These are phyloP conservation scores for Coregonus suidteri DNA, from an alignment of 2,797 vertebrate species.

Conservation along the genomic window DNA sequence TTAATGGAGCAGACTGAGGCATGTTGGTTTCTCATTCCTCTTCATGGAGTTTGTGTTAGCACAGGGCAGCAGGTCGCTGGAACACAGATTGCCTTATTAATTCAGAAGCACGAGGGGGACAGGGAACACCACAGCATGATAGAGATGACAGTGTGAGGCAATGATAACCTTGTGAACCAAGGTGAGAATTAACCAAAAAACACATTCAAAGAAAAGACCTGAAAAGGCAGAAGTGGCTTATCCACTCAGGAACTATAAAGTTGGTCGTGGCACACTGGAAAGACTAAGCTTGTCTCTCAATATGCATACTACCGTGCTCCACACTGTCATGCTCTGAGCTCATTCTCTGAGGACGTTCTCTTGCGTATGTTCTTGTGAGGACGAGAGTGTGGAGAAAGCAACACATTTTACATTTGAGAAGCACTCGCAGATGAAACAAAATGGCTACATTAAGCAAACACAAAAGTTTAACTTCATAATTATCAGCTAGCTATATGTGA, in stretches of 20 bases:
- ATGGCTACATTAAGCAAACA: too few relatives aligned
- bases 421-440: too few relatives aligned
- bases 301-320: neutral
- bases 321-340: too few relatives aligned
- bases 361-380: too few relatives aligned
- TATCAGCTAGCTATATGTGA: too few relatives aligned
- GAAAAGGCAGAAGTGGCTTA: neutral
- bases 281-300: neutral
- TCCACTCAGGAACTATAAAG: neutral
- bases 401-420: too few relatives aligned
- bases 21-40: neutral
- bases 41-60: neutral
- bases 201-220: neutral
- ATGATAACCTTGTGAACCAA: conserved; percentile 48
- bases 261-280: neutral
- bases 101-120: conserved; percentile 47
- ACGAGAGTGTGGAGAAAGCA: too few relatives aligned
- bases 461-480: too few relatives aligned
- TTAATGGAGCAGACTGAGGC: too few relatives aligned
- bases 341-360: too few relatives aligned
- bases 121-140: conserved; percentile 50
- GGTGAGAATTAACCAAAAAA: conserved; percentile 46
- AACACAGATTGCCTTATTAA: conserved; percentile 64
- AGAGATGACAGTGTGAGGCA: conserved; percentile 44
- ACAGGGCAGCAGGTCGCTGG: conserved; percentile 42